Evolutionary conservation across 2,888 invertebrate genomes (phyloP), one percentile per base, ranked within the genome.

Genomic region (Augiades crinisus): DNA sequence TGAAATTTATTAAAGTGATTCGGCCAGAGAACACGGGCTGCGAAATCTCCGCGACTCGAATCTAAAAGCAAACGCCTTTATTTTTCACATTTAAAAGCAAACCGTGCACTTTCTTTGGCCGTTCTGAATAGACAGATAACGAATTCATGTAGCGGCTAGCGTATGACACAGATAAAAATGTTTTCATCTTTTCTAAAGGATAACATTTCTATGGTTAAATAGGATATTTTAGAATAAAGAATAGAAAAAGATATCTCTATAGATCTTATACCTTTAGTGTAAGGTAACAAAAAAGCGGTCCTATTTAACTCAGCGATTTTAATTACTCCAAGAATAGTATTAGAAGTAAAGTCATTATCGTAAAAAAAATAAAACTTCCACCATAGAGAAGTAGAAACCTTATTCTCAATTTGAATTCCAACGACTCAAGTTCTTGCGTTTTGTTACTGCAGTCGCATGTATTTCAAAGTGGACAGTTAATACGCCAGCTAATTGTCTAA

Each of bases 1-100:
- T 72, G 71, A 71, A 83, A 85, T 79, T 82, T 79, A 84, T 84
- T 82, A 80, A 77, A 81, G 70, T 65, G 66, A 64, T 66, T 58
- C 56, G 53, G 52, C 65, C 64, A 65, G 62, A 62, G 69, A 67
- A 64, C 63, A 65, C 63, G 61, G 61, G 44, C 50, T 51, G 58
- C 24, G 30, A 51, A 50, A 43, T 43, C 49, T 36, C 43, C 19
- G 56, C 58, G 56, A 51, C 34, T 43, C 36, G 44, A 51, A 45
- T 55, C 59, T 57, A 55, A 60, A 58, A 60, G 57, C 53, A 51
- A 54, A 49, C 31, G 47, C 27, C 50, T 53, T 49, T 54, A n/a
- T 57, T 53, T 44, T 33, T 34, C 19, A 2, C 3, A 13, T 44
- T 33, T 33, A 31, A 30, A 31, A 44, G 19, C 43, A 44, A 31